Evolutionary conservation across 2,888 invertebrate species (phyloP), one percentile per base, ranked within the genome.

Genomic region (Ophion ellenae): DNA sequence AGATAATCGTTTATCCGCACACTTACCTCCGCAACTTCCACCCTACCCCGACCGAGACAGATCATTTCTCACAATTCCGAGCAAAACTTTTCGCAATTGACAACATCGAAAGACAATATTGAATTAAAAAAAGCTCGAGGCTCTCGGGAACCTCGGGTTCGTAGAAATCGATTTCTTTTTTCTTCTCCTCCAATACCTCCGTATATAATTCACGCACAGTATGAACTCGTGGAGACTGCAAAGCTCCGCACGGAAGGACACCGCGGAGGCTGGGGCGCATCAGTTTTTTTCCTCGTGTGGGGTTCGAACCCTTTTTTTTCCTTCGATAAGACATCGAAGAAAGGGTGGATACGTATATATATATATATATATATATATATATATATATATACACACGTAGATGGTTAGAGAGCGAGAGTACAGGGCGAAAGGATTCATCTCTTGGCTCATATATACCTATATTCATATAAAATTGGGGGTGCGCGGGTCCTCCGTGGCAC

Each of bases 401-500:
- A 53, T 57, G 70, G 66, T 77, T 70, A 70, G 71, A 36, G 76
- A 40, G 86, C 45, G 40, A n/a, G 67, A 71, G 45, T 71, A 83
- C 79, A 81, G 81, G 88, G 87, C 87, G 87, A 90, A 90, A 90
- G 90, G 90, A 90, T 89, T 89, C 87, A 87, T 88, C 88, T 89
- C 88, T 89, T 85, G 77, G 70, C 83, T 75, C 28, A 61, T 75
- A 85, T 57, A 75, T 74, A 47, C 28, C 67, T 81, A 74, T 81
- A 75, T 75, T 20, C 24, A 81, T 24, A 86, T 80, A 87, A 89
- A 86, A 88, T 85, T 84, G 73, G 89, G 91, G 78, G 87, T 85
- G 88, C 87, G 87, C 78, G 88, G 89, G 89, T 87, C 89, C 86
- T 83, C 78, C 61, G 85, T 86, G 87, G 86, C 86, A 89, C 86